phyloP scores from a whole-genome alignment of 2,797 vertebrate species.

The Agapornis canus region DNA sequence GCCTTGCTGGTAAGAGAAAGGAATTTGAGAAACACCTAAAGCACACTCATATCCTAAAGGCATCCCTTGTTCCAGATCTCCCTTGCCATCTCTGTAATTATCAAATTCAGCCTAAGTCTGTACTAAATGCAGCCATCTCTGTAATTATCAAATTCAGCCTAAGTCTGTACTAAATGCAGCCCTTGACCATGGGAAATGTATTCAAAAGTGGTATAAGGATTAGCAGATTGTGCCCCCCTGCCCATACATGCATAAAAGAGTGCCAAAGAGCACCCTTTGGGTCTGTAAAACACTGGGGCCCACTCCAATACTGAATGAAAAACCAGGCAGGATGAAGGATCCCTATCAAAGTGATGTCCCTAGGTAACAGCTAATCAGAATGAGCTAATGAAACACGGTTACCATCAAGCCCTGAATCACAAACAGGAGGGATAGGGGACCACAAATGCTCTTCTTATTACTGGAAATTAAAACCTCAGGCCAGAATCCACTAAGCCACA shows the following conservation, averaged over 20 bases:
- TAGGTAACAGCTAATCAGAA: not conserved
- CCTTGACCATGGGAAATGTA: not conserved
- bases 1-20: not conserved
- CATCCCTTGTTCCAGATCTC: not conserved
- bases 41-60: not conserved
- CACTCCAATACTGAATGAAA: not conserved
- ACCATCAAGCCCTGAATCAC: not conserved
- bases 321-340: not conserved
- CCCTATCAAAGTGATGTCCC: not conserved
- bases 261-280: not conserved
- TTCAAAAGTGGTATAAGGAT: not conserved
- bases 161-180: not conserved
- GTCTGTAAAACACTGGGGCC: not conserved
- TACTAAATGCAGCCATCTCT: not conserved
- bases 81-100: not conserved
- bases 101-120: not conserved
- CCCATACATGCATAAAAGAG: not conserved
- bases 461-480: not conserved
- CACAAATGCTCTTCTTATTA: not conserved
- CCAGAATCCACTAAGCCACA: not conserved
- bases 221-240: not conserved
- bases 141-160: not conserved
- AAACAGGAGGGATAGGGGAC: not conserved
- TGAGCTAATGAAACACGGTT: not conserved
- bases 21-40: not conserved